Evolutionary conservation across 1,140 invertebrate genomes (phyloP), one percentile per base, ranked within the genome.

Genomic region (Prorops nasuta): DNA sequence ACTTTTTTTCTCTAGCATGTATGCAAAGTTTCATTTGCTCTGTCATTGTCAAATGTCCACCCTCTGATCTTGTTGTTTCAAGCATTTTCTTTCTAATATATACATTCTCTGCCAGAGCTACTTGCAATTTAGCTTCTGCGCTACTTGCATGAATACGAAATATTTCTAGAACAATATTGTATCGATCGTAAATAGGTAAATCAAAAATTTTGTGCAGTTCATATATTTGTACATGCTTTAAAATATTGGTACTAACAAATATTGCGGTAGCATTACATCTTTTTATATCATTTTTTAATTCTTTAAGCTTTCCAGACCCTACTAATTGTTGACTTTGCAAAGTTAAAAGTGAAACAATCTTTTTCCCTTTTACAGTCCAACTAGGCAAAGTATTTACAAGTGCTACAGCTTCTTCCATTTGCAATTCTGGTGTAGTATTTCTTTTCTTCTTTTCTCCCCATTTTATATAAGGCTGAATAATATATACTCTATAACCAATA

Each of bases 71-170:
- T 16, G 10, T 60, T 10, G 54, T 47, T 54, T 66, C 74, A 43
- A 68, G 71, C 17, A 78, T 67, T 64, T 81, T 78, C 14, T 74
- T 80, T 77, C 83, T 84, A 35, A 92, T 79, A 57, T 90, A 92
- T 1, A 91, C 90, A 37, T 96, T 79, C 78, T 96, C 92, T 3
- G 93, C 93, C 55, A 96, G 72, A 3, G 90, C 86, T n/a, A 96
- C 86, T 77, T 96, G 91, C 9, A 96, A 62, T 64, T 87, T 89
- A 0, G 93, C 88, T 76, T 93, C 91, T 44, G 83, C 82, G 17
- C 84, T 92, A 44, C 79, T 81, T 2, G 93, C 92, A 72, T 93
- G 89, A 32, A 84, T 60, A 51, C 87, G 84, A 61, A 96, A 89
- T 52, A 96, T 95, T 63, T 91, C 84, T 51, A 96, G 83, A 2